These are phyloP conservation scores for Coleophora deauratella DNA, from an alignment of 2,888 invertebrate species.

Conservation along the genomic window DNA sequence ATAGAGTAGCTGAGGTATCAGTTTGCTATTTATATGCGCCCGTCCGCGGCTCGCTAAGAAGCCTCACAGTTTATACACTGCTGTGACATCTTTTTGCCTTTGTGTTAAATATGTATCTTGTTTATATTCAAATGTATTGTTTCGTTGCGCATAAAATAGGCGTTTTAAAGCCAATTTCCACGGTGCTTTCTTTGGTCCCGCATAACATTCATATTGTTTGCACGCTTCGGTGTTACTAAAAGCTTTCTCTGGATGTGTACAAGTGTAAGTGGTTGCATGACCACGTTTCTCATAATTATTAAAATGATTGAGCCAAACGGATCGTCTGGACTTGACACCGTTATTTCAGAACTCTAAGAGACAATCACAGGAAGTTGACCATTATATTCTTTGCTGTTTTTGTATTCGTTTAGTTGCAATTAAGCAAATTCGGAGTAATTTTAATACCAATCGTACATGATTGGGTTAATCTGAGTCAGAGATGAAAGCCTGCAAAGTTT, in stretches of 20 bases:
- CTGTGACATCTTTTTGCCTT: neutral
- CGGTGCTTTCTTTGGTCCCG: constrained; percentile 36
- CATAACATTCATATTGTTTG: constrained; percentile 27
- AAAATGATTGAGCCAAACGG: constrained; percentile 33
- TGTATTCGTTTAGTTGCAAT: constrained; percentile 22
- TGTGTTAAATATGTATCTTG: constrained; percentile 15
- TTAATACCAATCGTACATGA: constrained; percentile 7
- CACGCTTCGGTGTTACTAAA: constrained; percentile 16
- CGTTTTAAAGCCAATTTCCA: constrained; percentile 47
- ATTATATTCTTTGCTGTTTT: no score
- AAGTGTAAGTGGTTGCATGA: constrained; percentile 29
- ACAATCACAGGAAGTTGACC: constrained; percentile 38
- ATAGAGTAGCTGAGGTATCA: no score
- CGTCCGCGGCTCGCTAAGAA: neutral
- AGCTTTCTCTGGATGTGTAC: constrained; percentile 15
- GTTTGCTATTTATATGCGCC: no score
- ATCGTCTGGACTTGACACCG: constrained; percentile 21
- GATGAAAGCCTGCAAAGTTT: constrained; percentile 37
- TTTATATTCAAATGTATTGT: constrained; percentile 27
- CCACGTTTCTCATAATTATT: constrained; percentile 37
- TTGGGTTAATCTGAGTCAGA: constrained; percentile 6
- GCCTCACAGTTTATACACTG: constrained; percentile 2
- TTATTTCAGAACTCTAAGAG: constrained; percentile 29
- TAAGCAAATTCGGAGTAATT: constrained; percentile 33
- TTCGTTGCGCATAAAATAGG: constrained; percentile 29